phyloP scores from a whole-genome alignment of 1,140 invertebrate genomes.

The Octopus sinensis region DNA sequence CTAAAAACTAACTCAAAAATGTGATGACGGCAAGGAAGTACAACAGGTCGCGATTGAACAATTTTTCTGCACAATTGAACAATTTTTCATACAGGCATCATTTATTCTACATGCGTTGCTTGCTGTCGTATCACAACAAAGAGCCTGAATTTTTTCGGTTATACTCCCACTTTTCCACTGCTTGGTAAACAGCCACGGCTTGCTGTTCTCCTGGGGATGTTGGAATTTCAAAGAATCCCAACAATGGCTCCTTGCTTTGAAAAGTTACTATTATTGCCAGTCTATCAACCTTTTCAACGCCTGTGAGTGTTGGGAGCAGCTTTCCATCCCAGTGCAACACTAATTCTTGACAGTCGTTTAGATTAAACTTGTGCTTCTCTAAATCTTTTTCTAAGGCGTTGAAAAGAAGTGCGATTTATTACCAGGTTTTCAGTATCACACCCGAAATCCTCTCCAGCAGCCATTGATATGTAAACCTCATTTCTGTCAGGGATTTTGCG shows the following conservation, averaged over 20 bases:
- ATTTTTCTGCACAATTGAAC: not conserved
- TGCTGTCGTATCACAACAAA: not conserved
- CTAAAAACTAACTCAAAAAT: too few species aligned
- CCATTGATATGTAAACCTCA: too few species aligned
- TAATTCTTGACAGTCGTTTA: too few species aligned
- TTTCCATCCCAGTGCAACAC: too few species aligned
- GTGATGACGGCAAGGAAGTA: not conserved
- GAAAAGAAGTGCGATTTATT: too few species aligned
- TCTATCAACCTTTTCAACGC: too few species aligned
- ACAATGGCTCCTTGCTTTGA: not conserved
- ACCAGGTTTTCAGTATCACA: too few species aligned
- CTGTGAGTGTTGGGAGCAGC: too few species aligned
- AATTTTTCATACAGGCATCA: not conserved
- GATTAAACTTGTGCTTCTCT: too few species aligned
- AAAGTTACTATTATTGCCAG: not conserved
- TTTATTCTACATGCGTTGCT: not conserved
- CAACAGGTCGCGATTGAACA: not conserved
- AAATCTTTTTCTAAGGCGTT: too few species aligned
- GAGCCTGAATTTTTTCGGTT: not conserved
- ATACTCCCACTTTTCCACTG: not conserved
- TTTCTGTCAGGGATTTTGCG: too few species aligned
- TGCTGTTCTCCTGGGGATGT: not conserved
- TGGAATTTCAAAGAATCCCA: not conserved
- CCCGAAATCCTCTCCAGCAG: too few species aligned
- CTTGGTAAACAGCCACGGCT: not conserved